phyloP scores from a whole-genome alignment of 2,113 vertebrate genomes.

The Myotis yumanensis region DNA sequence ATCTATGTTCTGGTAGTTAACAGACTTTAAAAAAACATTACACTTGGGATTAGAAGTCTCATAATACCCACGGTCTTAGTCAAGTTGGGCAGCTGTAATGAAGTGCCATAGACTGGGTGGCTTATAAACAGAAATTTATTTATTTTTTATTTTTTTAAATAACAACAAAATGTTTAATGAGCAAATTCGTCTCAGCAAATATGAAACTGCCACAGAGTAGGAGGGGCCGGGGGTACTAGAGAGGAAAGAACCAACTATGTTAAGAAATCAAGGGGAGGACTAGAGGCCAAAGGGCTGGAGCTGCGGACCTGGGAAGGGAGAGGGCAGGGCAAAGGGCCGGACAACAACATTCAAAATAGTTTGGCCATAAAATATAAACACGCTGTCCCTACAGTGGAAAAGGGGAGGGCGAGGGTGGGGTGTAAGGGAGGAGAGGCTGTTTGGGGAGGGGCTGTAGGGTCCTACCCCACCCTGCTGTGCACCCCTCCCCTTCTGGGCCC shows the following conservation, averaged over 20 bases:
- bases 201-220: conserved; percentile 79
- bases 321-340: neutral
- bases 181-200: conserved; percentile 83
- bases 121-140: neutral
- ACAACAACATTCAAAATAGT: conserved; percentile 69
- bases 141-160: conserved; percentile 61
- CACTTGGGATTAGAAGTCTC: neutral
- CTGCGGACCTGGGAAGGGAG: conserved; percentile 47
- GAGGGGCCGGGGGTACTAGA: conserved; percentile 1
- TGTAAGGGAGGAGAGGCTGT: neutral
- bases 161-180: conserved; percentile 83
- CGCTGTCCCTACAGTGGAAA: conserved; percentile 65
- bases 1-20: neutral
- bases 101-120: neutral
- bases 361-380: conserved; percentile 83
- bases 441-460: conserved; percentile 40
- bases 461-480: conserved; percentile 48
- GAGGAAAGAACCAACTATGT: conserved; percentile 67
- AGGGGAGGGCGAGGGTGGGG: neutral
- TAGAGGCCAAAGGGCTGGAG: conserved; percentile 18
- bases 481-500: conserved; percentile 1
- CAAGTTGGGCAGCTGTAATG: neutral
- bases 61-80: neutral
- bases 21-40: neutral
- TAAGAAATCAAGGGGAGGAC: conserved; percentile 67